Percentiles rank a stretch among this genome's conserved stretches.
phyloP scores from a whole-genome alignment of 2,113 vertebrate genomes.

The Mastomys natalensis region DNA sequence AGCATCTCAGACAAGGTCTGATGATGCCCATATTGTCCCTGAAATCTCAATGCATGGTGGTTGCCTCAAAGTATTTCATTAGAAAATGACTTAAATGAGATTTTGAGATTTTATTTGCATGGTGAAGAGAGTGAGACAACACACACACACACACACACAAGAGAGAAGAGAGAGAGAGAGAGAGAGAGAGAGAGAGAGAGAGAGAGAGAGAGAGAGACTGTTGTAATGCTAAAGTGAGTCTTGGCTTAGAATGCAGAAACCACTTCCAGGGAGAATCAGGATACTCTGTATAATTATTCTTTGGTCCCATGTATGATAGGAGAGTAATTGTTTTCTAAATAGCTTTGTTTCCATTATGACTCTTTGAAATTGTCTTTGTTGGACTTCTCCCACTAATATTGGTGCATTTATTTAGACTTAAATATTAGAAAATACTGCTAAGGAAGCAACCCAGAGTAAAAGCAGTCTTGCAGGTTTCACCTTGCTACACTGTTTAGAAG shows the following conservation, averaged over 20 bases:
- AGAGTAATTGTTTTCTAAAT: slow-evolving; percentile 58
- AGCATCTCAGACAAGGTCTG: background rate
- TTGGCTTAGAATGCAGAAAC: slow-evolving; percentile 13
- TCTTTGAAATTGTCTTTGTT: background rate
- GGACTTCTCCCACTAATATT: background rate
- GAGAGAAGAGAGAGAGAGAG: background rate
- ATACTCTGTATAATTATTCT: background rate
- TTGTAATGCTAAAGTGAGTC: background rate
- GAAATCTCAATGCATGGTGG: slow-evolving; percentile 28
- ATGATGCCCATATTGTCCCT: slow-evolving; percentile 39
- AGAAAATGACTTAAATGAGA: slow-evolving; percentile 63
- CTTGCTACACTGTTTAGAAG: background rate
- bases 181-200: background rate
- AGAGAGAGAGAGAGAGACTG: background rate
- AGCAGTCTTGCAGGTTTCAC: background rate
- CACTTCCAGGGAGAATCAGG: slow-evolving; percentile 20
- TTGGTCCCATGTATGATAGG: background rate
- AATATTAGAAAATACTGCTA: slow-evolving; percentile 22
- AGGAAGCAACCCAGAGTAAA: background rate
- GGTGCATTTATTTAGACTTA: slow-evolving; percentile 54
- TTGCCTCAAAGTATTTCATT: slow-evolving; percentile 67
- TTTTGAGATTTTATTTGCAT: slow-evolving; percentile 68
- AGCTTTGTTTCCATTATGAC: background rate
- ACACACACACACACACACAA: background rate
- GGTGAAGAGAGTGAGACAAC: slow-evolving; percentile 27